Conservation (phyloP, 2,797 vertebrate genomes). For the Chiropotes sagulatus region DNA sequence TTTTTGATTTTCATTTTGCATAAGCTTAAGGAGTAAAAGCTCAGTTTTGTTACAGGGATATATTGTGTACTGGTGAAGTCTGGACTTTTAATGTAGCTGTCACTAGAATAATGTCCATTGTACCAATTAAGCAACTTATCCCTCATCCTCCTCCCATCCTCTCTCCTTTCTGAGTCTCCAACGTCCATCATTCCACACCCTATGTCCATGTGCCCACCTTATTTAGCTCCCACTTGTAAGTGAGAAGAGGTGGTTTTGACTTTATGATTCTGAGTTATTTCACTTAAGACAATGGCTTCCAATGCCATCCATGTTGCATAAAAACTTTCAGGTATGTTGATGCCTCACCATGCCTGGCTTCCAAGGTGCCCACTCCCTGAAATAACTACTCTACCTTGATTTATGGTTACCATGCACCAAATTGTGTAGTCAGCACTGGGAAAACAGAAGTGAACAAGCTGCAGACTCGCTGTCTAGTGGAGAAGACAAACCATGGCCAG, state of each 20-base stretch:
- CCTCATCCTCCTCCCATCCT: background rate
- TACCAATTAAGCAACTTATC: background rate
- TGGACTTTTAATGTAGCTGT: background rate
- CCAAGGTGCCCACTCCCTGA: too few species aligned
- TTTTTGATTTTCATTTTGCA: accelerated
- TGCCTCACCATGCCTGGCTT: background rate
- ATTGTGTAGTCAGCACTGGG: too few species aligned
- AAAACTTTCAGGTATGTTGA: background rate
- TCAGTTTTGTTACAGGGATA: background rate
- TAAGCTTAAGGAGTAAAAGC: background rate
- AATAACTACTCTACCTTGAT: background rate
- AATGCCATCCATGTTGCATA: background rate
- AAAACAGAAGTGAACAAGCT: background rate
- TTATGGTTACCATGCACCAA: background rate
- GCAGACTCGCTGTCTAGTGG: background rate
- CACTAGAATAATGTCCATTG: background rate
- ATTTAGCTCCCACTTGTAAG: background rate
- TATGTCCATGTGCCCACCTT: background rate
- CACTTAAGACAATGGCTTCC: background rate
- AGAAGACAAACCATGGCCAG: background rate
- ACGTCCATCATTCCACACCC: background rate
- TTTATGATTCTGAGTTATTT: background rate
- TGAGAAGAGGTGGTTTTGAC: background rate
- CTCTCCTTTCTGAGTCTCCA: background rate
- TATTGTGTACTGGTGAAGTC: background rate